Evolutionary conservation across 2,888 invertebrate species (phyloP), one percentile per base, ranked within the genome.

Genomic region (Sphaerophoria taeniata): DNA sequence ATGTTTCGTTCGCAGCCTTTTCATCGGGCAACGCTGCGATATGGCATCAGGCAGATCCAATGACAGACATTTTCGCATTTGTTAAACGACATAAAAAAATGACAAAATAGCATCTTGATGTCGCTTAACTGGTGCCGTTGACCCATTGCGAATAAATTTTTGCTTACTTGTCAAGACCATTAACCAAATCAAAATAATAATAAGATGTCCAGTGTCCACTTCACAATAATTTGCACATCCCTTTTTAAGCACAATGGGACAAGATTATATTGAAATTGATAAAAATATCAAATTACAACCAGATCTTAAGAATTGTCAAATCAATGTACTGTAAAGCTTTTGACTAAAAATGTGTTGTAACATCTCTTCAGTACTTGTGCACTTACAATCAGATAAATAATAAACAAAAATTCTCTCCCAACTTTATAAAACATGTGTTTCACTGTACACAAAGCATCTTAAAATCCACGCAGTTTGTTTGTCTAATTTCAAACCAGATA

Each of bases 201-300:
- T 70, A 39, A 39, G 60, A 72, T 67, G 60, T 49, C 53, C 72
- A 77, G n/a, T n/a, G n/a, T n/a, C n/a, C n/a, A n/a, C n/a, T n/a
- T n/a, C 72, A 77, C 77, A 61, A 82, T 73, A 77, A 82, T 82
- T 77, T 82, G 73, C 77, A 82, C 77, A 67, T 76, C 55, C 81
- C 81, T 65, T 69, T 36, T 67, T 36, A 31, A 16, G 16, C 5
- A 45, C 67, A 34, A 3, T 34, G n/a, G 51, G 9, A 53, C 36
- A 39, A 9, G 24, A 16, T 3, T 7, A 16, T 6, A 7, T 5
- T 7, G 6, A 16, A 51, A 51, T 6, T 3, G 9, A 43, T 43
- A 3, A 43, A 43, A n/a, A n/a, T n/a, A n/a, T n/a, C n/a, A n/a
- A n/a, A n/a, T n/a, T n/a, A n/a, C n/a, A n/a, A n/a, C n/a, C n/a